Evolutionary conservation across 2,113 vertebrate genomes (phyloP), one percentile per base, ranked within the genome.

Genomic region (Rhizomys pruinosus): DNA sequence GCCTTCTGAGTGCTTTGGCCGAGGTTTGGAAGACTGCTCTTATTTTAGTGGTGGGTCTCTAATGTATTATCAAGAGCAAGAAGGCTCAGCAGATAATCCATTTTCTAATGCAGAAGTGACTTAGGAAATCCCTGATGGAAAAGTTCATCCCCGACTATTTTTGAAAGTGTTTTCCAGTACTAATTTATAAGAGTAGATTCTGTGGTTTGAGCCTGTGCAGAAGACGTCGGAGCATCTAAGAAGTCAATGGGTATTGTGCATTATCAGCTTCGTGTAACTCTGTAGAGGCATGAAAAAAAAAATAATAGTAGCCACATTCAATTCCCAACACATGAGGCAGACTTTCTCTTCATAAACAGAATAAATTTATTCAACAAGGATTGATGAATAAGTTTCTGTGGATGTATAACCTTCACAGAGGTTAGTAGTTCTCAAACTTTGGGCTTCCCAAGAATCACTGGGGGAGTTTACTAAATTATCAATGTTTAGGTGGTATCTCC

Each of bases 51-150:
- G 88, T 37, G 78, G 68, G 86, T 82, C 88, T 94, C 74, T 96
- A 93, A 96, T 96, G 95, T 63, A 94, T 88, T 69, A 1, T 91
- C 72, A 95, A 84, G 55, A 92, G 76, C 81, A 89, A 89, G 79
- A 84, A 73, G 39, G n/a, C 23, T 39, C 3, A 80, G 73, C 73
- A 34, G 19, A 93, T 52, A 22, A 96, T 97, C 79, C 95, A 92
- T 96, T 95, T 96, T 93, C 95, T 93, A 93, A 96, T 80, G 90
- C 90, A 96, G 79, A 81, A 92, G 52, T 80, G 93, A 94, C 90
- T 94, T 93, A 84, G 93, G 93, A 96, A 97, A 90, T 96, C 94
- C 96, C 93, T 78, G 90, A 80, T 94, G 95, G 86, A 90, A 80
- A 90, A n/a, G 74, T 80, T 94, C 71, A 90, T 94, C 85, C 78